Base-by-base conservation (phyloP, 2,113 vertebrate species). In the Brienomyrus brachyistius region DNA sequence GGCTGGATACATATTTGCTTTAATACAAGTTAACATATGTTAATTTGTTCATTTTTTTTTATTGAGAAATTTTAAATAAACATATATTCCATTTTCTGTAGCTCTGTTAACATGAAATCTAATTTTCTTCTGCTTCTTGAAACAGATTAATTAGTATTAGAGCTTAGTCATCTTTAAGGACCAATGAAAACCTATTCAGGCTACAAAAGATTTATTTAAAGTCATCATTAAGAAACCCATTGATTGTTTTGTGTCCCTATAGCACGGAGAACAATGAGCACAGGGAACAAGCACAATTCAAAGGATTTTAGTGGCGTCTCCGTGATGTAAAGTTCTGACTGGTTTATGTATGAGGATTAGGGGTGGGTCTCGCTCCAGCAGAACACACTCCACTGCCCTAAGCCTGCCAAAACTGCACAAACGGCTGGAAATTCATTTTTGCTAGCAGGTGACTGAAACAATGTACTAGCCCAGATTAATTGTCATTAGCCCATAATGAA, bases 151-250 rank as follows among this genome's bases (percentile, higher is more conserved):
- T 84, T 62, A 62, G 51, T 3, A 85, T 84, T 80, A 89, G 52
- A 45, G 43, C 54, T 89, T 45, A 89, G 43, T 59, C 80, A 35
- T 80, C 51, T 80, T 89, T 89, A 85, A 89, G 54, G 40, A 56
- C 40, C 23, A 89, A 62, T 59, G 59, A 82, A 80, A 17, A n/a
- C 43, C 70, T 43, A 89, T 48, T 84, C 51, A 47, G 10, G 40
- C 51, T 74, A 35, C 54, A 47, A 89, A 50, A 52, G 23, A 62
- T 47, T 84, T 45, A 45, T 35, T 89, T 89, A 50, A 7, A 47
- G n/a, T 89, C 40, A 47, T 35, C 21, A n/a, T 40, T 35, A 51
- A 80, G 47, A 51, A 50, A 35, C 23, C 13, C 52, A 21, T 51
- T 56, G 35, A 2, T 1, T 80, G 17, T 66, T 88, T 47, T 80